These are phyloP conservation scores for Aptenodytes patagonicus DNA, from an alignment of 2,113 vertebrate genomes.

Conservation along the genomic window DNA sequence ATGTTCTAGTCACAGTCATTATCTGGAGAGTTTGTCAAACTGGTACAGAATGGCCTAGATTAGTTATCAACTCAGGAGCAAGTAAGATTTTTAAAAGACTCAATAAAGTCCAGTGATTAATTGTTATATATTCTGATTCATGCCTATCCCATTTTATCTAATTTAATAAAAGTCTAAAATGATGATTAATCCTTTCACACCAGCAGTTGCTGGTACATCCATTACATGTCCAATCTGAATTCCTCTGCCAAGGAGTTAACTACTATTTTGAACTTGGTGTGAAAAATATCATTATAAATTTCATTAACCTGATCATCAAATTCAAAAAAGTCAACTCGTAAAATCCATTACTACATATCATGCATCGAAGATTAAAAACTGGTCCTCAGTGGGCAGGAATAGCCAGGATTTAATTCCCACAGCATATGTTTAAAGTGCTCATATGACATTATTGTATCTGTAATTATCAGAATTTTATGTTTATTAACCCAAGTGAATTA, in stretches of 20 bases:
- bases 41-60: slow-evolving; percentile 42
- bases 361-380: slow-evolving; percentile 69
- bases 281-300: slow-evolving; percentile 70
- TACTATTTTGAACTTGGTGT: slow-evolving; percentile 68
- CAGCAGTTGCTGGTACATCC: slow-evolving; percentile 60
- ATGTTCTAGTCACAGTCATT: slow-evolving; percentile 23
- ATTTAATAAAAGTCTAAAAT: slow-evolving; percentile 69
- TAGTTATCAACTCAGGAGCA: slow-evolving; percentile 51
- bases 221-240: slow-evolving; percentile 64
- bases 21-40: slow-evolving; percentile 42
- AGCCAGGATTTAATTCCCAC: slow-evolving; percentile 67
- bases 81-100: slow-evolving; percentile 63
- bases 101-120: slow-evolving; percentile 58
- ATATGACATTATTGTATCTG: slow-evolving; percentile 69
- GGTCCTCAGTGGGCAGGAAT: slow-evolving; percentile 64
- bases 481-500: slow-evolving; percentile 69
- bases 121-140: slow-evolving; percentile 60
- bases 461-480: slow-evolving; percentile 72
- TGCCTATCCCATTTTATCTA: slow-evolving; percentile 68
- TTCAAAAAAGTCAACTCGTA: slow-evolving; percentile 70
- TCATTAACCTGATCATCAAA: slow-evolving; percentile 70
- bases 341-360: slow-evolving; percentile 73
- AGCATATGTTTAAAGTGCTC: slow-evolving; percentile 70
- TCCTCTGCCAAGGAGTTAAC: slow-evolving; percentile 68
- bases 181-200: slow-evolving; percentile 65